A percentile compares a stretch with the other conserved stretches of the same genome.
Evolutionary conservation across 2,888 invertebrate species (phyloP).

Genomic region (Deilephila porcellus): DNA sequence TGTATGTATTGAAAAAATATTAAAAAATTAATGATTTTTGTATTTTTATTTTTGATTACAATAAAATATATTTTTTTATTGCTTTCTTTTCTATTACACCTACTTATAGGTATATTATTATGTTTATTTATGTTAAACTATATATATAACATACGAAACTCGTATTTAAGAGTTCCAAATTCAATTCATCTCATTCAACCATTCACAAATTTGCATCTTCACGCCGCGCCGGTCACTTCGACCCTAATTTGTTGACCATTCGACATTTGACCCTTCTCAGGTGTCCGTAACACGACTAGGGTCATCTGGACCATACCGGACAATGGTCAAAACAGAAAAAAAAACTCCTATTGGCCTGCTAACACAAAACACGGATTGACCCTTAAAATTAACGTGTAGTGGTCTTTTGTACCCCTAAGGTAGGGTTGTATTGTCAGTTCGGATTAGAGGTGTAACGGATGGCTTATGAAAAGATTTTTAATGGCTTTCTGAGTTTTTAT

Average conservation of each 20-base stretch:
- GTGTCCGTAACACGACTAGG: slow-evolving; percentile 69
- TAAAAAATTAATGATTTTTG: too few relatives aligned
- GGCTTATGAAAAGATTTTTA: slow-evolving; percentile 45
- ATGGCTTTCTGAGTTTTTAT: slow-evolving; percentile 39
- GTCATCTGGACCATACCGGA: slow-evolving; percentile 77
- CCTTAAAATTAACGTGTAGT: slow-evolving; percentile 64
- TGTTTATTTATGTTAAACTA: too few relatives aligned
- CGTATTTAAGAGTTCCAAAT: too few relatives aligned
- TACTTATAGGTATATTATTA: not conserved
- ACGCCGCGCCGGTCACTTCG: not conserved
- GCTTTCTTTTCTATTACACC: not conserved
- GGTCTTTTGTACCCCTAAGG: slow-evolving; percentile 59
- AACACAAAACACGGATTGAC: slow-evolving; percentile 63
- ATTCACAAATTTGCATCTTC: not conserved
- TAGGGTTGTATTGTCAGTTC: slow-evolving; percentile 55
- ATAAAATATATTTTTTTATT: not conserved
- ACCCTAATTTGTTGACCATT: slow-evolving; percentile 36
- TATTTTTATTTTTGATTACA: too few relatives aligned
- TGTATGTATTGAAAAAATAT: too few relatives aligned
- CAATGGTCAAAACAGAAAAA: slow-evolving; percentile 65
- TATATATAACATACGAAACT: too few relatives aligned
- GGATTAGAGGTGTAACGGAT: slow-evolving; percentile 67
- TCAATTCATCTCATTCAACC: too few relatives aligned
- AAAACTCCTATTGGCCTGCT: slow-evolving; percentile 72
- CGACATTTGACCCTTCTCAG: slow-evolving; percentile 68